Conservation (phyloP, 2,888 invertebrate species). For the Phalera bucephala region DNA sequence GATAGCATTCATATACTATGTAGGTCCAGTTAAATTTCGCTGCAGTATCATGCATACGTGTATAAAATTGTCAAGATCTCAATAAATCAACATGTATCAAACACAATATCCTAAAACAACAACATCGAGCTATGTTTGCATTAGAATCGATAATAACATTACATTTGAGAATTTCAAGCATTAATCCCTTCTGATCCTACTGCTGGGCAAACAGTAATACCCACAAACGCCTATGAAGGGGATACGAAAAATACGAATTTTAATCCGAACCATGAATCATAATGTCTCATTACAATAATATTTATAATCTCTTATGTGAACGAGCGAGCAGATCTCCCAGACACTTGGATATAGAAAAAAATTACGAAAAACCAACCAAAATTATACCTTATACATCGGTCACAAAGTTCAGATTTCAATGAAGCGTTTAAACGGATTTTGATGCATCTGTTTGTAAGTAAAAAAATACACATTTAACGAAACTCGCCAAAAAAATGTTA, state of each 20-base stretch:
- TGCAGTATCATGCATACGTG: too few relatives aligned
- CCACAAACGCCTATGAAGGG: slow-evolving; percentile 26
- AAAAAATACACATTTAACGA: slow-evolving; percentile 30
- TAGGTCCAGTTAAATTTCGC: too few relatives aligned
- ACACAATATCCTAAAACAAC: too few relatives aligned
- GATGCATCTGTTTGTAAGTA: slow-evolving; percentile 34
- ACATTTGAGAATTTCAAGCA: slow-evolving; percentile 1
- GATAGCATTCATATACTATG: too few relatives aligned
- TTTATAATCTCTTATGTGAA: slow-evolving; percentile 51
- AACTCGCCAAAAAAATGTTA: slow-evolving; percentile 30
- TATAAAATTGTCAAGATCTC: too few relatives aligned
- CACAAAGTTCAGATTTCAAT: slow-evolving; percentile 13
- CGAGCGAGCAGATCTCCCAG: slow-evolving; percentile 30
- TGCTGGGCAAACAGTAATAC: slow-evolving; percentile 26
- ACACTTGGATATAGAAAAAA: slow-evolving; percentile 26
- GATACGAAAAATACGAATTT: slow-evolving; percentile 32
- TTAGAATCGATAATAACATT: not conserved
- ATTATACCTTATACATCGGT: slow-evolving; percentile 16
- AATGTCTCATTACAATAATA: slow-evolving; percentile 46
- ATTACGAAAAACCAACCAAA: slow-evolving; percentile 9
- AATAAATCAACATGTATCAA: too few relatives aligned
- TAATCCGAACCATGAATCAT: slow-evolving; percentile 46
- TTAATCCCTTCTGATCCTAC: slow-evolving; percentile 7
- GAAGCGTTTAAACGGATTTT: slow-evolving; percentile 7
- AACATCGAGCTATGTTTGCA: not conserved